Evolutionary conservation across 2,888 invertebrate genomes (phyloP).

Genomic region (Andrena chrysosceles): DNA sequence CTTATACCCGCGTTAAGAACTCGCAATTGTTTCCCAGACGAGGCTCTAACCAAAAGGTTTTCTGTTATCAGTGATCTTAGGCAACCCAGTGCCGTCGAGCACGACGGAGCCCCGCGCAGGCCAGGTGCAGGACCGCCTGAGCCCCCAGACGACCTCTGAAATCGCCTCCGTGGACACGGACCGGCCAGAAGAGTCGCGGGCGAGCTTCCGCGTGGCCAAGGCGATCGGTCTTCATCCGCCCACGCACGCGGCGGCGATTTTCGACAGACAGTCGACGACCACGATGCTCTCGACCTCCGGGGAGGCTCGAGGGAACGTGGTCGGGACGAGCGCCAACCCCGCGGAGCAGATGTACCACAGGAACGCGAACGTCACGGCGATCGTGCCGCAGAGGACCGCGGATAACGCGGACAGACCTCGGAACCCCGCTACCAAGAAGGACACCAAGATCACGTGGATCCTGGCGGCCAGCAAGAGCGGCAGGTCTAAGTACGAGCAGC

Average conservation of each 20-base stretch:
- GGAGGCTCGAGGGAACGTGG: constrained; percentile 36
- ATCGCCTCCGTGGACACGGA: constrained; percentile 47
- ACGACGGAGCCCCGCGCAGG: constrained; percentile 67
- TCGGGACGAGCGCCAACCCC: constrained; percentile 33
- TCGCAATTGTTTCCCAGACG: background rate
- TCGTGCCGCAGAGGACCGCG: constrained; percentile 25
- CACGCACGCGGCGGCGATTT: constrained; percentile 57
- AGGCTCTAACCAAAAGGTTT: background rate
- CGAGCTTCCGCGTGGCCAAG: constrained; percentile 77
- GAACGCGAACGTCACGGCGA: constrained; percentile 28
- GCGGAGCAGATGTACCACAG: constrained; percentile 30
- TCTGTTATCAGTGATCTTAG: constrained; percentile 70
- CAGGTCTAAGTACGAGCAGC: constrained; percentile 72
- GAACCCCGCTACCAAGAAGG: constrained; percentile 67
- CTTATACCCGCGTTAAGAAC: background rate
- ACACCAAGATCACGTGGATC: constrained; percentile 78
- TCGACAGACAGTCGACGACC: constrained; percentile 55
- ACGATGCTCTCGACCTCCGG: constrained; percentile 22
- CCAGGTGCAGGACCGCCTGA: constrained; percentile 54
- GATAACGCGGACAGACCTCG: constrained; percentile 51
- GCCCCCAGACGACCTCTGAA: constrained; percentile 30
- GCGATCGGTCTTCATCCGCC: constrained; percentile 76
- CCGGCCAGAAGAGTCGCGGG: constrained; percentile 22
- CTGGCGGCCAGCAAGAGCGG: constrained; percentile 70
- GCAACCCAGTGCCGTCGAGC: constrained; percentile 76